Conservation (phyloP, 2,888 invertebrate genomes). For the Trilocha varians region DNA sequence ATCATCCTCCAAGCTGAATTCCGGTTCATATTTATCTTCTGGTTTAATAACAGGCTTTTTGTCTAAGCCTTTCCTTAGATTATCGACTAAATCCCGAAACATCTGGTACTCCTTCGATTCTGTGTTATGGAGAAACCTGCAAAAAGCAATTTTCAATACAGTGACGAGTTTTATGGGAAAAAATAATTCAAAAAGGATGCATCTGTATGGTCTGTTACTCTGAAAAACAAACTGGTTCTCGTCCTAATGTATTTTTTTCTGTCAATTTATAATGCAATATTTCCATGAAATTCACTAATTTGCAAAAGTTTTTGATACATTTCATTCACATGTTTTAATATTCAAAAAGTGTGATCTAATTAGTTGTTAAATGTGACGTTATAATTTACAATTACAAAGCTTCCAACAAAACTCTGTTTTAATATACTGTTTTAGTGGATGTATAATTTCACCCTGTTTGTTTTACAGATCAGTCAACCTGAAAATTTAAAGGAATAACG, state of each 20-base stretch:
- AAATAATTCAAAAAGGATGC: constrained; percentile 30
- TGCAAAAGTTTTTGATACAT: too few species aligned
- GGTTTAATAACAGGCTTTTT: constrained; percentile 52
- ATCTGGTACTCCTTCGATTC: constrained; percentile 61
- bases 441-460: background rate
- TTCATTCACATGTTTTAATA: too few species aligned
- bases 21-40: constrained; percentile 68
- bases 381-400: too few species aligned
- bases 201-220: constrained; percentile 4
- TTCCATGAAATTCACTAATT: too few species aligned
- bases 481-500: constrained; percentile 8
- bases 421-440: background rate
- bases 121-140: constrained; percentile 64
- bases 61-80: constrained; percentile 36
- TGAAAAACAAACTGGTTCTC: background rate
- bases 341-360: too few species aligned
- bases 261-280: too few species aligned
- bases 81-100: constrained; percentile 54
- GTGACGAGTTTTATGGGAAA: constrained; percentile 24
- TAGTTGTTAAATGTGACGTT: too few species aligned
- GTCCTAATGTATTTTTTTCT: too few species aligned
- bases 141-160: constrained; percentile 23
- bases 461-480: background rate
- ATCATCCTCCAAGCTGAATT: constrained; percentile 64
- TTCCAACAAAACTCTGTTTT: too few species aligned